Conservation (phyloP, 2,797 vertebrate species). For the Kryptolebias ocellatus region DNA sequence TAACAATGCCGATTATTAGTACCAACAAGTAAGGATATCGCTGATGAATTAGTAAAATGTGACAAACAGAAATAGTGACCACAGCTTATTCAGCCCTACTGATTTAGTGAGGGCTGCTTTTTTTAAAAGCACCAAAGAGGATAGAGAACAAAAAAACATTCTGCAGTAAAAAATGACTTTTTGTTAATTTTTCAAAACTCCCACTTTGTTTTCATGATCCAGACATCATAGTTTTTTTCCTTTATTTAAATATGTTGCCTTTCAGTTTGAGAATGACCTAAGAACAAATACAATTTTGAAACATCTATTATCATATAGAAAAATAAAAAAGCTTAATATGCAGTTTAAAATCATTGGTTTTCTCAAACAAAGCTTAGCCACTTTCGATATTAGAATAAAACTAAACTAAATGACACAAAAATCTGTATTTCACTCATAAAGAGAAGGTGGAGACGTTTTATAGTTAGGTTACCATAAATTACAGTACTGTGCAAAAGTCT, state of each 20-base stretch:
- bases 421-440: neutral
- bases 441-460: no score
- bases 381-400: neutral
- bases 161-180: neutral
- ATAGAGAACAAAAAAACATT: neutral
- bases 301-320: no score
- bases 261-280: no score
- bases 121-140: neutral
- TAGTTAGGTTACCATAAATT: no score
- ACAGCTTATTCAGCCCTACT: constrained; percentile 32
- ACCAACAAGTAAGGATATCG: constrained; percentile 9
- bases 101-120: constrained; percentile 37
- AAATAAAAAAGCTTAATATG: no score
- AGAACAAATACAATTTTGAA: no score
- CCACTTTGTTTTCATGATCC: no score
- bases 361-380: neutral
- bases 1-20: neutral
- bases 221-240: no score
- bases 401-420: no score
- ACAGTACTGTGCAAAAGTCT: no score
- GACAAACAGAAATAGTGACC: constrained; percentile 28
- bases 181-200: no score
- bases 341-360: neutral
- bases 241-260: no score
- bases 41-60: neutral